Evolutionary conservation across 1,140 invertebrate species (phyloP), one percentile per base, ranked within the genome.

Genomic region (Lucilia sericata): DNA sequence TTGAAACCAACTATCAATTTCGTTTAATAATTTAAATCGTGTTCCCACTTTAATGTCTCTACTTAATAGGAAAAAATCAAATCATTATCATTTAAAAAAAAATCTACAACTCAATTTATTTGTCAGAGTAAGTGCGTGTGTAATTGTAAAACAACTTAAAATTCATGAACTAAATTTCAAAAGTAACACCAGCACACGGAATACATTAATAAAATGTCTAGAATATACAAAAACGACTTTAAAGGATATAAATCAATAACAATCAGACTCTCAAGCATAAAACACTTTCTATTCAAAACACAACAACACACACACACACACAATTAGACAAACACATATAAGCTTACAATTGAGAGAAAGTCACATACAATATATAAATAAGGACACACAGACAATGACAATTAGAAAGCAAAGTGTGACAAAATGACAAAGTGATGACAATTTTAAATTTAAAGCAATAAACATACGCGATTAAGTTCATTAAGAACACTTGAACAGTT

Each of bases 391-490:
- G n/a, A 70, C 60, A 21, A 70, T 70, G n/a, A 21, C 60, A 70
- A 70, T 70, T 21, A 21, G 14, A 47, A 55, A 42, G 9, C 8
- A 70, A 65, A 65, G 60, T 70, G 60, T 70, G 60, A 70, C 25
- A 75, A 75, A 80, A 70, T 70, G 60, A 80, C 42, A 80, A 80
- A 80, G 42, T 49, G 76, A 49, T 80, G 76, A 80, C 88, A 89
- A 89, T 89, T 89, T 89, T 88, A 88, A 89, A 89, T 89, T 87
- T 87, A 88, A 89, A 89, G 89, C 88, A 88, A 88, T 89, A 89
- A 89, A 87, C 87, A 88, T 87, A 88, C 87, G 88, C 76, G 76
- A 49, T 80, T 80, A 80, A 80, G 76, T 80, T 80, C 76, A 80
- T 80, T 80, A 80, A 80, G 76, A 49, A 80, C 76, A 84, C 55